A percentile compares a stretch with the other conserved stretches of the same genome.
Conservation (phyloP, 2,113 vertebrate species). For the Atherinomorus stipes region DNA sequence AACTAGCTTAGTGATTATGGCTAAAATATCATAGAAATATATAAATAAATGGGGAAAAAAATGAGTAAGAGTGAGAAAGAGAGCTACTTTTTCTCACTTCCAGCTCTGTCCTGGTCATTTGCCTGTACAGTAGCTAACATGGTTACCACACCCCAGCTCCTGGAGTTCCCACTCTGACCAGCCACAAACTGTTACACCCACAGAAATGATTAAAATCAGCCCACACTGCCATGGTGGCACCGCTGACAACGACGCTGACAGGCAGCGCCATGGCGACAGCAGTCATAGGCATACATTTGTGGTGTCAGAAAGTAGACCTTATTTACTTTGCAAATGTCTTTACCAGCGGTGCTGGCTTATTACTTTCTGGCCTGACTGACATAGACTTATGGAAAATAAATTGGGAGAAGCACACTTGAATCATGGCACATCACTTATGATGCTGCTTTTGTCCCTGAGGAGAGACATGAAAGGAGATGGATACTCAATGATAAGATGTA, state of each 20-base stretch:
- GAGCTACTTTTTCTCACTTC: not conserved
- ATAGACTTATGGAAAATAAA: conserved; percentile 59
- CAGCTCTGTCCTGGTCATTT: not conserved
- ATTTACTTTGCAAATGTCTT: conserved; percentile 73
- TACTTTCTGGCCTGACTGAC: conserved; percentile 60
- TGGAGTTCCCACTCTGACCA: conserved; percentile 32
- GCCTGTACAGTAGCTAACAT: conserved; percentile 34
- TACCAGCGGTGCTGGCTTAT: conserved; percentile 46
- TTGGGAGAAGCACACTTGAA: conserved; percentile 48
- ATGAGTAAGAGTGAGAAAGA: too few relatives aligned
- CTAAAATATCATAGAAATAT: too few relatives aligned
- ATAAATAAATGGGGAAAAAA: not conserved
- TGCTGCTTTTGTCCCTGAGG: conserved; percentile 45
- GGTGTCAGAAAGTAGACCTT: conserved; percentile 47
- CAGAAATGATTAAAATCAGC: conserved; percentile 56
- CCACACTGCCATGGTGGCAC: conserved; percentile 53
- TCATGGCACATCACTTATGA: conserved; percentile 51
- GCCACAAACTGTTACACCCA: conserved; percentile 42
- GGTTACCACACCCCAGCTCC: conserved; percentile 24
- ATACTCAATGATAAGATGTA: conserved; percentile 54
- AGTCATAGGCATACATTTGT: conserved; percentile 36
- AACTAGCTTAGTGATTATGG: too few relatives aligned
- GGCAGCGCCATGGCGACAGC: conserved; percentile 42
- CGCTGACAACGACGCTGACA: conserved; percentile 53
- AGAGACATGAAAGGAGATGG: conserved; percentile 59